phyloP scores from a whole-genome alignment of 2,797 vertebrate species.

The Esox lucius region DNA sequence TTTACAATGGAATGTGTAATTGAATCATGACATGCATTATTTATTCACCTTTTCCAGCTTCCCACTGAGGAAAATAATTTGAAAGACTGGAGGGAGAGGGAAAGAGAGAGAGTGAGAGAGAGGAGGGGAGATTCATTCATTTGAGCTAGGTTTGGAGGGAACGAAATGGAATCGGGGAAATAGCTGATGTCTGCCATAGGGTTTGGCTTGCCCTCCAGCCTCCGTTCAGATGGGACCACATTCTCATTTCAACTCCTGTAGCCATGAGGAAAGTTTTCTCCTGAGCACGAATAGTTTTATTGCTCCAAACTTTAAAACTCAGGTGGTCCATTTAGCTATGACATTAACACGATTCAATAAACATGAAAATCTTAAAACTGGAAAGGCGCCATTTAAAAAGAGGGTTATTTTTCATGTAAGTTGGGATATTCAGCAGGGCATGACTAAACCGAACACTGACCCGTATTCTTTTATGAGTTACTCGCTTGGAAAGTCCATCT shows the following conservation, averaged over 20 bases:
- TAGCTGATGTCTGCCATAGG: constrained; percentile 40
- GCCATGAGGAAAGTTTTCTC: neutral
- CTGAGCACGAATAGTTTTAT: neutral
- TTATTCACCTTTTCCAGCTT: constrained; percentile 55
- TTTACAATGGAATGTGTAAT: constrained; percentile 64
- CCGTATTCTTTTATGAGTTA: constrained; percentile 16
- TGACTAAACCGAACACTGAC: constrained; percentile 37
- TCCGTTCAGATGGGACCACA: constrained; percentile 45
- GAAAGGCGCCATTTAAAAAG: neutral
- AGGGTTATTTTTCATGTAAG: neutral
- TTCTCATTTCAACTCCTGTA: constrained; percentile 38
- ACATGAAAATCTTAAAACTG: neutral
- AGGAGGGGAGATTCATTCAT: constrained; percentile 17
- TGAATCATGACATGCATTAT: constrained; percentile 60
- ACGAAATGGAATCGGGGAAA: constrained; percentile 30
- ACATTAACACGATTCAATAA: constrained; percentile 1
- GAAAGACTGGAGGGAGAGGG: neutral
- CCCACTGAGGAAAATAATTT: constrained; percentile 20
- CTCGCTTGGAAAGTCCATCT: constrained; percentile 17
- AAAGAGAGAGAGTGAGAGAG: constrained; percentile 8
- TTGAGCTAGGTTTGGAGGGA: constrained; percentile 35
- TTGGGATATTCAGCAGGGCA: neutral
- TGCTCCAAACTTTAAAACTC: neutral
- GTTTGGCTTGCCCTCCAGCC: constrained; percentile 32
- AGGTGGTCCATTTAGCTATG: neutral